phyloP scores from a whole-genome alignment of 2,797 vertebrate genomes.

The Halcyon leucocephala region DNA sequence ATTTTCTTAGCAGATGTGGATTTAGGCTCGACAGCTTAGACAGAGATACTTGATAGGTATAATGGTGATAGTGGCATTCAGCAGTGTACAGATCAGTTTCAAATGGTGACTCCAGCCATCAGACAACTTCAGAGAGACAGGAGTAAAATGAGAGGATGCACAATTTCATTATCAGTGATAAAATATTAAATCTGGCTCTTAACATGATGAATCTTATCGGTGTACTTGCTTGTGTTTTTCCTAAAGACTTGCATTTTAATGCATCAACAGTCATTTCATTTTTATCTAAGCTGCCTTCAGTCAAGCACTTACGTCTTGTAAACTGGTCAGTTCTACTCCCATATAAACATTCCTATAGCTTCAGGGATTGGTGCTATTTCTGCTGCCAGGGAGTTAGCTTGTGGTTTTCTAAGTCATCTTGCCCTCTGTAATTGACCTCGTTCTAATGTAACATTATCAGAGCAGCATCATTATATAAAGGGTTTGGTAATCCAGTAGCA shows the following conservation, averaged over 20 bases:
- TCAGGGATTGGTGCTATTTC: neutral
- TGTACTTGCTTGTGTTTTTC: neutral
- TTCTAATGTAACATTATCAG: neutral
- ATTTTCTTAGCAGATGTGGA: neutral
- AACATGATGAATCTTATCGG: neutral
- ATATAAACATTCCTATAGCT: neutral
- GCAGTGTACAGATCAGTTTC: neutral
- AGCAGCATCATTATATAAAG: neutral
- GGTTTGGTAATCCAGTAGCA: neutral
- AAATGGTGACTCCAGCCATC: accelerated
- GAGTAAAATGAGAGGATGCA: neutral
- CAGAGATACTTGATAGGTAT: neutral
- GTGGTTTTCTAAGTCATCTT: neutral
- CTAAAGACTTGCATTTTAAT: neutral
- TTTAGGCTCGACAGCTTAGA: neutral
- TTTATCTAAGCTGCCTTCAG: neutral
- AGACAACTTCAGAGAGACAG: neutral
- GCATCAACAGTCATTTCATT: neutral
- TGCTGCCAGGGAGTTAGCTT: neutral
- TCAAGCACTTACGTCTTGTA: neutral
- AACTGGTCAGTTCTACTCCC: neutral
- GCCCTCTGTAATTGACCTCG: neutral
- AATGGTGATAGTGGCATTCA: neutral
- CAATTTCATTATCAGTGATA: neutral
- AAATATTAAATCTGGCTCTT: neutral